Evolutionary conservation across 2,888 invertebrate genomes (phyloP).

Genomic region (Biston stratarius): DNA sequence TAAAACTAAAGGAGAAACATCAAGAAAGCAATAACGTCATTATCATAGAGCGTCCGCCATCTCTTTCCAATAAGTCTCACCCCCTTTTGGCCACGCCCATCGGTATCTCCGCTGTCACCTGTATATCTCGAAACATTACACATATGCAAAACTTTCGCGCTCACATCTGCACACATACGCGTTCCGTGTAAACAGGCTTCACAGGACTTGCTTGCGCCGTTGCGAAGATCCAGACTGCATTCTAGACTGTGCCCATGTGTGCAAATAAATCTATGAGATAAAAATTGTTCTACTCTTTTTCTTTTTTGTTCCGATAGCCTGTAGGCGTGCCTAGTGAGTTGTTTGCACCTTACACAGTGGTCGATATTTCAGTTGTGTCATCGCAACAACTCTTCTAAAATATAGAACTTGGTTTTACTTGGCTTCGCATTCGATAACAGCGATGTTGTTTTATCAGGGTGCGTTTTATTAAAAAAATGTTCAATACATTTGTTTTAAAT

Average conservation of each 20-base stretch:
- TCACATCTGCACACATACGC: constrained; percentile 70
- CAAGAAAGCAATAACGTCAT: constrained; percentile 87
- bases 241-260: constrained; percentile 54
- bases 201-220: constrained; percentile 35
- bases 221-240: constrained; percentile 32
- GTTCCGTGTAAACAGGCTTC: constrained; percentile 55
- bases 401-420: constrained; percentile 57
- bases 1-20: constrained; percentile 85
- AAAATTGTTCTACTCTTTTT: constrained; percentile 79
- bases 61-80: constrained; percentile 85
- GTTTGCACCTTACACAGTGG: constrained; percentile 83
- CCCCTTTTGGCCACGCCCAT: constrained; percentile 82
- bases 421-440: constrained; percentile 26
- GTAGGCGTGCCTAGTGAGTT: constrained; percentile 84
- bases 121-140: constrained; percentile 86
- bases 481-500: background rate
- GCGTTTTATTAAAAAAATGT: constrained; percentile 13
- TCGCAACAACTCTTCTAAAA: constrained; percentile 64
- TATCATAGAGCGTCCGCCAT: constrained; percentile 85
- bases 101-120: constrained; percentile 84
- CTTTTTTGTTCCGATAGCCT: constrained; percentile 71
- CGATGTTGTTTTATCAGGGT: constrained; percentile 41
- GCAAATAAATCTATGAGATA: constrained; percentile 82
- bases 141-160: constrained; percentile 85
- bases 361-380: constrained; percentile 82